These are phyloP conservation scores for Enteromius trimaculatus DNA, from an alignment of 2,797 vertebrate species.

Conservation along the genomic window DNA sequence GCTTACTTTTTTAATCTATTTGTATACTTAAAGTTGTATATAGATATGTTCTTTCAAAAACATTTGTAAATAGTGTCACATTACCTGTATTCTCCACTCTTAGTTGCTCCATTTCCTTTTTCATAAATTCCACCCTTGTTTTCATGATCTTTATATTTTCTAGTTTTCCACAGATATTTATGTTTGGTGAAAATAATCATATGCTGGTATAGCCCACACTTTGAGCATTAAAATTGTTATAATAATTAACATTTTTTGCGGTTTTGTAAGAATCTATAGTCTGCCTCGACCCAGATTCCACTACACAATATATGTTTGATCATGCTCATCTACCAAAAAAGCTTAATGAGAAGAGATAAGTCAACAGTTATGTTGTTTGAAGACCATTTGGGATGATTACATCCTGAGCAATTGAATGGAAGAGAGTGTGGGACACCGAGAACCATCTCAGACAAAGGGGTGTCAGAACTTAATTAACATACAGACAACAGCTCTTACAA, in stretches of 20 bases:
- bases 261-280: neutral
- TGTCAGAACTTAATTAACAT: too few relatives aligned
- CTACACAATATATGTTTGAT: too few relatives aligned
- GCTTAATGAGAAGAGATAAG: too few relatives aligned
- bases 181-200: slow-evolving; percentile 29
- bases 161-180: slow-evolving; percentile 36
- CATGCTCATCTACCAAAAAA: too few relatives aligned
- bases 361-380: too few relatives aligned
- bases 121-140: slow-evolving; percentile 1
- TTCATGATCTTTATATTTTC: slow-evolving; percentile 3
- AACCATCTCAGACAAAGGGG: too few relatives aligned
- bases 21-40: neutral
- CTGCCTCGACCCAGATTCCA: too few relatives aligned
- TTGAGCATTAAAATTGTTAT: neutral
- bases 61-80: neutral
- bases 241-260: slow-evolving; percentile 2
- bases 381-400: too few relatives aligned
- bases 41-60: neutral
- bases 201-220: neutral
- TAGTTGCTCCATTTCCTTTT: slow-evolving; percentile 12
- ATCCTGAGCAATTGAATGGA: too few relatives aligned
- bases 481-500: too few relatives aligned
- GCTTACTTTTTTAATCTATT: neutral
- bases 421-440: too few relatives aligned
- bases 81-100: slow-evolving; percentile 22